These are phyloP conservation scores for Blera fallax DNA, from an alignment of 2,888 invertebrate species.

Conservation along the genomic window DNA sequence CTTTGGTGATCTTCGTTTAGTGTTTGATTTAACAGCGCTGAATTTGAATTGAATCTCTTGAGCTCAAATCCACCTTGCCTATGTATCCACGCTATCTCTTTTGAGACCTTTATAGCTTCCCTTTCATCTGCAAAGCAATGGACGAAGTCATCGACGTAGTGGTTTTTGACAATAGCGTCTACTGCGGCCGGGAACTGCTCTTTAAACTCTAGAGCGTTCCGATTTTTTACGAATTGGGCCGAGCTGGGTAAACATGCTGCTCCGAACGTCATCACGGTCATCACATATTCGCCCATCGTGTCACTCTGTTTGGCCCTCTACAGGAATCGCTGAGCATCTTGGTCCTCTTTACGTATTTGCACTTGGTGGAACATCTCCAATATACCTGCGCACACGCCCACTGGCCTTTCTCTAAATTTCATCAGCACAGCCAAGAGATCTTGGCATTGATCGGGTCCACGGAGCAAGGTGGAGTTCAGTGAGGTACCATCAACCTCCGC, in stretches of 20 bases:
- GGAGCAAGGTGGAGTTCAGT: conserved; percentile 73
- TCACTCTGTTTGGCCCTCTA: conserved; percentile 65
- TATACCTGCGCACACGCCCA: conserved; percentile 76
- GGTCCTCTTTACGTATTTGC: conserved; percentile 74
- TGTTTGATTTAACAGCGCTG: background rate
- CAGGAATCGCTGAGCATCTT: conserved; percentile 74
- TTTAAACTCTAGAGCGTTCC: conserved; percentile 1
- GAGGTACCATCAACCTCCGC: conserved; percentile 71
- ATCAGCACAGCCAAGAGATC: conserved; percentile 74
- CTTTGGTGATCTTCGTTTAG: background rate
- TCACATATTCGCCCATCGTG: conserved; percentile 48
- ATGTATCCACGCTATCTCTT: background rate
- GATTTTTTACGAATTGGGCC: conserved; percentile 65
- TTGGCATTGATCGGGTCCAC: conserved; percentile 75
- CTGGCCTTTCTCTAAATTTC: conserved; percentile 74
- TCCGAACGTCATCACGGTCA: conserved; percentile 72
- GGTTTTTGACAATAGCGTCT: conserved; percentile 20
- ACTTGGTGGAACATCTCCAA: conserved; percentile 78
- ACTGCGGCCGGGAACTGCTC: background rate
- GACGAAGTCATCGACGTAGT: conserved; percentile 29
- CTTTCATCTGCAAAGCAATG: background rate
- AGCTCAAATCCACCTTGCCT: background rate
- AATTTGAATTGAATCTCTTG: conserved; percentile 3
- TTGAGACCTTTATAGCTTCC: background rate
- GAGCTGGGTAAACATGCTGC: conserved; percentile 65